Base-by-base conservation (phyloP, 2,797 vertebrate genomes). In the Ptychobarbus kaznakovi region DNA sequence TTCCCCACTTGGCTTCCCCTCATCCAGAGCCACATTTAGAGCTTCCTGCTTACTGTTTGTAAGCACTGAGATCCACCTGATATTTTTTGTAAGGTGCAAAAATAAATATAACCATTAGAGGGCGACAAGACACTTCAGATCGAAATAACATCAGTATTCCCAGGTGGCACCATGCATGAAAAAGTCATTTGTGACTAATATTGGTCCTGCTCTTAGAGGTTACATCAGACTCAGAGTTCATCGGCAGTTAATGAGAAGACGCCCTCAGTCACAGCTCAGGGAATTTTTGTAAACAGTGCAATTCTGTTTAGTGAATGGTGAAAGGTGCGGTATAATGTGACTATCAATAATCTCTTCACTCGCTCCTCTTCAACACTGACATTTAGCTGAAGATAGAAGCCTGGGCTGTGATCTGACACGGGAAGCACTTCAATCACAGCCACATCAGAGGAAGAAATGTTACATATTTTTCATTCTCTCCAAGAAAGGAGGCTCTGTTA, bases 11-110 rank as follows among this genome's bases (percentile, higher is more conserved):
- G 91, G 6, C 65, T 87, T 91, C 1, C 63, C 82, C 25, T 94
- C 95, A 1, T 95, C 94, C 90, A 97, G 93, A 12, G 95, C 95
- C 81, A 94, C 87, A 0, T 93, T 97, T 87, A 97, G 92, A 0
- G 95, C 96, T 89, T 96, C 96, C 92, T 97, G 95, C 84, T 97
- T 97, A 85, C 96, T 97, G 91, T 96, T 97, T 38, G 94, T 96
- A 86, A 97, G 93, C 90, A 95, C 95, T 0, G 95, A 95, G 88
- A 95, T 94, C 94, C 94, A 95, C 32, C 95, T 95, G 87, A 81
- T 70, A 87, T 83, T 72, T 72, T 79, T 32, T 63, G 40, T 2
- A 73, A 61, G 1, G 0, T 35, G 56, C n/a, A 80, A 80, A 65
- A 85, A 38, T 58, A 85, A 51, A 80, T 11, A 80, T 13, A 20